Evolutionary conservation across 1,140 invertebrate genomes (phyloP).

Genomic region (Ylistrum balloti): DNA sequence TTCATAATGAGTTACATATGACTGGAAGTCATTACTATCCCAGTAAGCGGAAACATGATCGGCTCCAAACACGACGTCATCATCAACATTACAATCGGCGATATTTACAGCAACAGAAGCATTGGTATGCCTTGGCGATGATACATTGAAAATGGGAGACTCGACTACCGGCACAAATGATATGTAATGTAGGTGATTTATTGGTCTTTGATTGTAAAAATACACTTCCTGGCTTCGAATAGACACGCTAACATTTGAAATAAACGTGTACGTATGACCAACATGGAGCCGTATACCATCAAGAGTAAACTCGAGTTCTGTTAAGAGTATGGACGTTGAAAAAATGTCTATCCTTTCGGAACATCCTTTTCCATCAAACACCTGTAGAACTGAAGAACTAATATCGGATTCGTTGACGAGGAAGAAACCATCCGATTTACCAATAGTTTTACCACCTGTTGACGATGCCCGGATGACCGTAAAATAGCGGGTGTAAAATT

Average conservation of each 20-base stretch:
- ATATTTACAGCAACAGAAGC: not conserved
- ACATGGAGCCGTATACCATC: not conserved
- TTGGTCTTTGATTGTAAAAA: not conserved
- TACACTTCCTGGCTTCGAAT: not conserved
- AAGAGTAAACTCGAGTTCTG: not conserved
- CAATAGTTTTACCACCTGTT: conserved; percentile 13
- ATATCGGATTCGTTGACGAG: conserved; percentile 44
- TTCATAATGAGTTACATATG: not conserved
- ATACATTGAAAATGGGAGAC: not conserved
- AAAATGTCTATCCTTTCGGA: not conserved
- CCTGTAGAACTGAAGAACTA: not conserved
- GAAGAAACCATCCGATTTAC: conserved; percentile 44
- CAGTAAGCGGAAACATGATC: not conserved
- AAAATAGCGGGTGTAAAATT: conserved; percentile 10
- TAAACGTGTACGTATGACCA: not conserved
- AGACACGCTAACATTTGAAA: not conserved
- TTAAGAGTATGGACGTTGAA: not conserved
- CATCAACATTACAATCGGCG: not conserved
- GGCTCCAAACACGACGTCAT: not conserved
- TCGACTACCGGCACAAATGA: not conserved
- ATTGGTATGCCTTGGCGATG: not conserved
- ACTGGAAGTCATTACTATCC: not conserved
- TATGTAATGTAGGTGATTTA: not conserved
- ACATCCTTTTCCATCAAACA: conserved; percentile 40
- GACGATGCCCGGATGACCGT: not conserved